Evolutionary conservation across 2,888 invertebrate species (phyloP).

Genomic region (Pseudoips prasinana): DNA sequence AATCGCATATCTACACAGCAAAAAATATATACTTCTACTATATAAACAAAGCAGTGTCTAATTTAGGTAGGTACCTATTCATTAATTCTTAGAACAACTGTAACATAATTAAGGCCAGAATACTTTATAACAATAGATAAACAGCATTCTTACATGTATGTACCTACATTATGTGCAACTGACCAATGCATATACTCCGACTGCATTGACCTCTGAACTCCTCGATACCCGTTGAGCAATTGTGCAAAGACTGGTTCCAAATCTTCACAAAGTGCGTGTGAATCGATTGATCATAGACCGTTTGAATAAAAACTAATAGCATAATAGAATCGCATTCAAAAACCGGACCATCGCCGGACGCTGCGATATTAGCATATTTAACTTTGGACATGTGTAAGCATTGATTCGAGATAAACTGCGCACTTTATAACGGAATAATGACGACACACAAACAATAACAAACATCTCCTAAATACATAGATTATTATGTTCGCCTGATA

Average conservation of each 20-base stretch:
- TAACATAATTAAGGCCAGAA: no score
- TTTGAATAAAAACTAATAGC: conserved; percentile 26
- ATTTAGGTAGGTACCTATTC: no score
- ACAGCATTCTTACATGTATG: conserved; percentile 26
- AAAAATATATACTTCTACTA: no score
- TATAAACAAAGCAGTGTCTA: no score
- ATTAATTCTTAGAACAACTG: no score
- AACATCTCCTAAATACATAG: conserved; percentile 25
- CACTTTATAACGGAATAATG: conserved; percentile 13
- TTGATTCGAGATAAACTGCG: conserved; percentile 31
- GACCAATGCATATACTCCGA: conserved; percentile 29
- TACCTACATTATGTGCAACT: conserved; percentile 20
- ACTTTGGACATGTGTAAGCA: conserved; percentile 26
- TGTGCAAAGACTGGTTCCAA: conserved; percentile 60
- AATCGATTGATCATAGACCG: conserved; percentile 51
- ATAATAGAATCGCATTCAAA: conserved; percentile 40
- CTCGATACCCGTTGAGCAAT: conserved; percentile 50
- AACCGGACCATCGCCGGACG: conserved; percentile 45
- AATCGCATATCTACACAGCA: no score
- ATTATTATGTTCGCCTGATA: conserved; percentile 45
- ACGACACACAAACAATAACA: conserved; percentile 16
- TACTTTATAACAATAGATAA: conserved; percentile 30
- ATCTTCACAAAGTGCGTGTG: conserved; percentile 42
- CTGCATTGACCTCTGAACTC: conserved; percentile 62
- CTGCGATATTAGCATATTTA: conserved; percentile 35